Evolutionary conservation across 2,113 vertebrate species (phyloP).

Genomic region (Sinocyclocheilus maitianheensis): DNA sequence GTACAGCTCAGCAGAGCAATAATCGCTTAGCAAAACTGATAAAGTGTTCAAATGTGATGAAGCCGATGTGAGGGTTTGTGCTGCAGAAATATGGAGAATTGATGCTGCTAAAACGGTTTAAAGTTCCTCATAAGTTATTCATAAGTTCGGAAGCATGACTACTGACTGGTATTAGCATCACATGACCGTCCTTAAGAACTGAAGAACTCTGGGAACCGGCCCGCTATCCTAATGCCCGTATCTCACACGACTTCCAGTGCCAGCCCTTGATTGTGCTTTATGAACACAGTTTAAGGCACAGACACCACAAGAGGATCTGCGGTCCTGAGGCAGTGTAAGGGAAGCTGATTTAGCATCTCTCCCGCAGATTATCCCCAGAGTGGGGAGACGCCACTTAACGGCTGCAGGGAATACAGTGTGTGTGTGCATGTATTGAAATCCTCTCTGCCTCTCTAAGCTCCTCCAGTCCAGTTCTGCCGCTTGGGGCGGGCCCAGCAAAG

Average conservation of each 20-base stretch:
- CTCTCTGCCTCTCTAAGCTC: slow-evolving; percentile 53
- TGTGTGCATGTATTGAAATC: slow-evolving; percentile 49
- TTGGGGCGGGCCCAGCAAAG: slow-evolving; percentile 24
- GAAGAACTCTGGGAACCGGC: slow-evolving; percentile 18
- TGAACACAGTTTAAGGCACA: slow-evolving; percentile 26
- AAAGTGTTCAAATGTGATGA: background rate
- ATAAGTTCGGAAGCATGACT: slow-evolving; percentile 1
- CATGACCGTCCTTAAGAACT: slow-evolving; percentile 21
- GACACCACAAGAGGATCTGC: slow-evolving; percentile 24
- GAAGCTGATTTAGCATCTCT: slow-evolving; percentile 54
- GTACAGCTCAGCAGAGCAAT: background rate
- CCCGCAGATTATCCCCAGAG: slow-evolving; percentile 53
- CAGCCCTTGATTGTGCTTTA: slow-evolving; percentile 30
- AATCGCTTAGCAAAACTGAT: background rate
- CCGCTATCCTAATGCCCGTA: slow-evolving; percentile 23
- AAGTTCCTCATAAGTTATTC: background rate
- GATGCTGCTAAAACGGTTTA: background rate
- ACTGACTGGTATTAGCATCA: background rate
- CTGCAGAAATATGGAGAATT: background rate
- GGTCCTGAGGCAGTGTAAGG: slow-evolving; percentile 32
- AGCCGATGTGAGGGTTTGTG: background rate
- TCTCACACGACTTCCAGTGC: background rate
- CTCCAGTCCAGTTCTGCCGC: slow-evolving; percentile 29
- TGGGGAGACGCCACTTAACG: slow-evolving; percentile 44
- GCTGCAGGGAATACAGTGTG: slow-evolving; percentile 17